Base-by-base conservation (phyloP, 2,888 invertebrate genomes). In the Lobophora halterata region DNA sequence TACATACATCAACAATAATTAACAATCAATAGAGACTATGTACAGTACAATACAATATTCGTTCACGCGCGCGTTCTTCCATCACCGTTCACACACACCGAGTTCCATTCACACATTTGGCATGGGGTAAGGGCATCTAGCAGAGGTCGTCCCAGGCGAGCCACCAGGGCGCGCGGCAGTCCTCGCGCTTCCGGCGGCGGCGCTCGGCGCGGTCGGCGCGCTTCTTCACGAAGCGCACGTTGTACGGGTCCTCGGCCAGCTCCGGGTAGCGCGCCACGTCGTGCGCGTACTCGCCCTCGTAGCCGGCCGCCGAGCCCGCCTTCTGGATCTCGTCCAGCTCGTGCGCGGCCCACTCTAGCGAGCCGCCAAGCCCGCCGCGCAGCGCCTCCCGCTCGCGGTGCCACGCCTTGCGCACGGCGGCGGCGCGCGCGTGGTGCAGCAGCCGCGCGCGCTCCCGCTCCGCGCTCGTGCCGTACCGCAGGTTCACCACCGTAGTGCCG, bases 241-340 rank as follows among this genome's bases (percentile, higher is more conserved):
- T 98, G 88, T 95, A 96, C 3, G 97, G 97, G 88, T 98, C 98
- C 82, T 98, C 98, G 33, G 97, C 96, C 32, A 98, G 89, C 74
- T 97, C 97, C 0, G 97, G 97, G 85, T 97, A 97, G 43, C 92
- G 88, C 58, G 93, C 92, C 16, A 97, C 94, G 71, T 97, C 96
- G 79, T 97, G 96, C 55, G 95, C 93, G 85, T 97, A 97, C 68
- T 96, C 95, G 41, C 95, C 96, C 64, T 96, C 95, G 82, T 97
- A 97, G 59, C 93, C 95, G 18, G 93, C 90, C 39, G 95, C 94
- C 61, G 92, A 93, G 38, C 97, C 97, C 40, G 91, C 90, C 72
- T 95, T 96, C 53, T 93, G 88, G 49, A 98, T 93, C 80, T 97
- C 97, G 58, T 97, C 96, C 55, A 93, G 91, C 80, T 98, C 97